phyloP scores from a whole-genome alignment of 2,113 vertebrate species.

The Aegotheles bennettii region DNA sequence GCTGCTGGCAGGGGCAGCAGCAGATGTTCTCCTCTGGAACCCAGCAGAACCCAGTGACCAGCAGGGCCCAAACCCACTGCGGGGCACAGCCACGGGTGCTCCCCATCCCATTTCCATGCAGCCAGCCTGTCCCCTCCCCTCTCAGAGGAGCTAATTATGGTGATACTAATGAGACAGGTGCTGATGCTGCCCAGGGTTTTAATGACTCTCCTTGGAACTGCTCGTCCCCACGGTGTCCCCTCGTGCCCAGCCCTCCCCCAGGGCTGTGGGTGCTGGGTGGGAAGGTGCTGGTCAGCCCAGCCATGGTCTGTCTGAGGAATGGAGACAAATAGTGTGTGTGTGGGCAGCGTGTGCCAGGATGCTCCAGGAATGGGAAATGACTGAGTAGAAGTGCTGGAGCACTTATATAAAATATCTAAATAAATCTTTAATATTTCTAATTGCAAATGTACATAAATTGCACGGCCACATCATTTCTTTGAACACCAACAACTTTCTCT shows the following conservation, averaged over 20 bases:
- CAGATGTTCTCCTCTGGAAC: rapidly evolving
- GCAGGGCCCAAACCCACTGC: not conserved
- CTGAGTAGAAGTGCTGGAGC: slow-evolving; percentile 5
- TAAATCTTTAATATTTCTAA: slow-evolving; percentile 99
- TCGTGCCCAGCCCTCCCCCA: not conserved
- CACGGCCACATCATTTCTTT: slow-evolving; percentile 90
- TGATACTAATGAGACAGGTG: slow-evolving; percentile 45
- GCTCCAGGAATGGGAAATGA: not conserved
- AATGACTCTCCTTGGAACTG: not conserved
- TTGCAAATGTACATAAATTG: slow-evolving; percentile 99
- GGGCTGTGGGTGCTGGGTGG: not conserved
- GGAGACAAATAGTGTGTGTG: not conserved
- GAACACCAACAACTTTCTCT: slow-evolving; percentile 90
- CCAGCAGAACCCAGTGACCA: not conserved
- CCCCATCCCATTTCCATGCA: not conserved
- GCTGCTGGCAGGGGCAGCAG: not conserved
- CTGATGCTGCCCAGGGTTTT: slow-evolving; percentile 29
- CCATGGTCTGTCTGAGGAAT: not conserved
- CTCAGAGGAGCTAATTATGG: slow-evolving; percentile 38
- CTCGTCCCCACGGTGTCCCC: not conserved
- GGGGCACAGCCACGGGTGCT: not conserved
- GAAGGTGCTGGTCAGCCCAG: not conserved
- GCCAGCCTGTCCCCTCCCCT: not conserved
- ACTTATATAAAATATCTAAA: slow-evolving; percentile 95
- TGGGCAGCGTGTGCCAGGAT: not conserved